Evolutionary conservation across 2,797 vertebrate species (phyloP).

Genomic region (Molossus alvarezi): DNA sequence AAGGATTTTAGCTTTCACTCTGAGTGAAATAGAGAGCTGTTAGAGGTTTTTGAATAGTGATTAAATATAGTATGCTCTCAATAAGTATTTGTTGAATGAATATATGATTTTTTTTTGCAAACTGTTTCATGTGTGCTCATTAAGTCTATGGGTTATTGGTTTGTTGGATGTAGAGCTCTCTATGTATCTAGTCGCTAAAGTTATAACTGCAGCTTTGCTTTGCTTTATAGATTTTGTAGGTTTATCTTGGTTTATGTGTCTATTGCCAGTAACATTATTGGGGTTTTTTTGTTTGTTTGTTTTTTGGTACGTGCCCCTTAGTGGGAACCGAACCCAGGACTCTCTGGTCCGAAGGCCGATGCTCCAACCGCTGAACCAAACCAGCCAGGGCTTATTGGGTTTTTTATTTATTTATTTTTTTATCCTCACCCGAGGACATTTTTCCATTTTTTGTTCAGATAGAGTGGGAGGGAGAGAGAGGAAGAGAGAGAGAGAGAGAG

Average conservation of each 20-base stretch:
- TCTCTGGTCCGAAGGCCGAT: too few species aligned
- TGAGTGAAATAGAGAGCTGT: neutral
- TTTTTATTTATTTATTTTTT: too few species aligned
- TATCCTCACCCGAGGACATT: too few species aligned
- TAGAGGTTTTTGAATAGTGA: neutral
- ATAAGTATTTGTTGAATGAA: neutral
- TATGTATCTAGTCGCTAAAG: neutral
- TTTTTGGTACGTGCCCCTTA: too few species aligned
- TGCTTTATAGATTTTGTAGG: neutral
- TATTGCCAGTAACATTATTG: neutral
- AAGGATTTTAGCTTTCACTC: constrained; percentile 31
- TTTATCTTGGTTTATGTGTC: neutral
- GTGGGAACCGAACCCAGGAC: too few species aligned
- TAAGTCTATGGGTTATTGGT: neutral
- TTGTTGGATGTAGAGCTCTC: constrained; percentile 33
- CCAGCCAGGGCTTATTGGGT: too few species aligned
- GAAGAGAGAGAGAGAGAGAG: too few species aligned
- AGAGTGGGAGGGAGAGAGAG: too few species aligned
- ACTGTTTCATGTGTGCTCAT: neutral
- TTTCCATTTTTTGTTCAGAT: too few species aligned
- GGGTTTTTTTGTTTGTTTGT: too few species aligned
- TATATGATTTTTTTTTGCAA: neutral
- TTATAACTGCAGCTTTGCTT: neutral
- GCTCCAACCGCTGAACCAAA: too few species aligned
- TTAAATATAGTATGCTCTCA: neutral